These are phyloP conservation scores for Caenorhabditis imperialis DNA, from an alignment of 2,888 invertebrate species.

Conservation along the genomic window DNA sequence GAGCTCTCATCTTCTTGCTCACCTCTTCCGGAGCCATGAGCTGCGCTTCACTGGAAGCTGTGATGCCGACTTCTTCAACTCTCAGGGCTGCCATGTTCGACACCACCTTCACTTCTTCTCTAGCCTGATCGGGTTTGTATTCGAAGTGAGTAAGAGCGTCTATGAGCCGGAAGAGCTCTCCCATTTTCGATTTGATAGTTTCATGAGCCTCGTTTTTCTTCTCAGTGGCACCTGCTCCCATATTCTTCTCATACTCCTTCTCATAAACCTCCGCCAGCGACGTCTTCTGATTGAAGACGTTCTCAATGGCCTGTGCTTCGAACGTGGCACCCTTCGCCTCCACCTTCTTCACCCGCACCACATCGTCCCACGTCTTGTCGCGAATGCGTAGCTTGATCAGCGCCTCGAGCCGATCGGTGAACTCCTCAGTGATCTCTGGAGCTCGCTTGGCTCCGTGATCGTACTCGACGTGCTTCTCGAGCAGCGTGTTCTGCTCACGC, in stretches of 20 bases:
- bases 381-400: constrained; percentile 92
- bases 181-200: constrained; percentile 86
- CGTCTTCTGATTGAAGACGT: constrained; percentile 93
- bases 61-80: constrained; percentile 96
- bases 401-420: constrained; percentile 89
- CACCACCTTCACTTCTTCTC: constrained; percentile 90
- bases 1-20: constrained; percentile 67
- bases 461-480: constrained; percentile 87
- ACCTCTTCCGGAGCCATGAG: constrained; percentile 75
- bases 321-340: constrained; percentile 88
- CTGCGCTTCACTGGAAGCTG: constrained; percentile 80
- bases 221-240: constrained; percentile 79
- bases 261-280: constrained; percentile 95
- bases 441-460: constrained; percentile 80
- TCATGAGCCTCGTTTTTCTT: constrained; percentile 84
- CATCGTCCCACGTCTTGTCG: constrained; percentile 92
- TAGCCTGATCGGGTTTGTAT: constrained; percentile 85
- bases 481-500: constrained; percentile 91
- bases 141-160: constrained; percentile 94
- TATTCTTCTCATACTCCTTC: constrained; percentile 80
- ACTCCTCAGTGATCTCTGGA: constrained; percentile 92
- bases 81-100: constrained; percentile 91
- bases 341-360: constrained; percentile 86
- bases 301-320: constrained; percentile 89
- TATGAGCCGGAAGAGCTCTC: constrained; percentile 86